Evolutionary conservation across 2,797 vertebrate genomes (phyloP).

Genomic region (Morelia viridis): DNA sequence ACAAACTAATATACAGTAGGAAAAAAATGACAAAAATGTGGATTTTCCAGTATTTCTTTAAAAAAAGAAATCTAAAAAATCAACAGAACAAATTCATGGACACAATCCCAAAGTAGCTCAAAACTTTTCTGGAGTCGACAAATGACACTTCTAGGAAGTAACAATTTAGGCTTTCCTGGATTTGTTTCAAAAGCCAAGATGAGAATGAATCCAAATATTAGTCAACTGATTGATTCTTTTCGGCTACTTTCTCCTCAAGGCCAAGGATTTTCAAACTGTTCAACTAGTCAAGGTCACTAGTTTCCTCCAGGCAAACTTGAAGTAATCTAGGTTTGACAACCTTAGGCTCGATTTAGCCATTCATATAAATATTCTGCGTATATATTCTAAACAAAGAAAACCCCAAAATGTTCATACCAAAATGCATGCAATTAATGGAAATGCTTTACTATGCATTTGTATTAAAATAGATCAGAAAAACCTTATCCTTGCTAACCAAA

Average conservation of each 20-base stretch:
- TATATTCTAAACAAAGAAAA: constrained; percentile 41
- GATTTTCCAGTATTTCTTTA: neutral
- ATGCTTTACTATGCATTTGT: constrained; percentile 53
- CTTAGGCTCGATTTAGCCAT: constrained; percentile 12
- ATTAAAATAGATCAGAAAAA: constrained; percentile 70
- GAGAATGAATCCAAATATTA: neutral
- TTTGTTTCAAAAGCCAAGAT: neutral
- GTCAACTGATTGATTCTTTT: neutral
- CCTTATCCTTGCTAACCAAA: constrained; percentile 71
- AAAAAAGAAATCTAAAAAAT: neutral
- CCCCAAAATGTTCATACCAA: constrained; percentile 31
- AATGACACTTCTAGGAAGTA: neutral
- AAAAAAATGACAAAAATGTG: neutral
- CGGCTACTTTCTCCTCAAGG: neutral
- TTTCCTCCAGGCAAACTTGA: neutral
- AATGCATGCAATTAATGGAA: constrained; percentile 56
- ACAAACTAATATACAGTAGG: neutral
- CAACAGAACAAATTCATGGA: neutral
- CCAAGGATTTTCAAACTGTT: neutral
- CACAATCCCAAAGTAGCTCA: neutral
- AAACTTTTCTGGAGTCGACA: neutral
- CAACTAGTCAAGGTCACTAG: neutral
- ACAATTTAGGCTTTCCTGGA: neutral
- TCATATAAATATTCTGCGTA: constrained; percentile 54
- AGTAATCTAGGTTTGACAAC: constrained; percentile 2